Percentiles rank a stretch among this genome's conserved stretches.
Conservation (phyloP, 2,888 invertebrate genomes). For the Yponomeuta malinellus region DNA sequence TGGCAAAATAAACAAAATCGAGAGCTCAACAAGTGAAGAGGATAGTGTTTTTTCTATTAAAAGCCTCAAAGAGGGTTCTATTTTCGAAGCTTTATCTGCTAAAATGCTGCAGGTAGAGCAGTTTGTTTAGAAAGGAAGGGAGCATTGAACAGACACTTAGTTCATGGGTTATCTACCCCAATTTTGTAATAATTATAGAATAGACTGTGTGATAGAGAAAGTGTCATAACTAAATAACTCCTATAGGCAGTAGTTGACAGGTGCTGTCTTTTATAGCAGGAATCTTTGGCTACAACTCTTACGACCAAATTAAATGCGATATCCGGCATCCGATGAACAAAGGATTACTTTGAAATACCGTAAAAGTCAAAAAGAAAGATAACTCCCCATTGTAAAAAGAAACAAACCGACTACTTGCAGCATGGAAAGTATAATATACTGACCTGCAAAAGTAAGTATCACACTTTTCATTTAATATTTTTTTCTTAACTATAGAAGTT, state of each 20-base stretch:
- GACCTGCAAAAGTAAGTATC: too few species aligned
- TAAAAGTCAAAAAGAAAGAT: too few species aligned
- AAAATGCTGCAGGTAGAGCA: conserved; percentile 14
- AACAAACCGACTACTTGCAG: too few species aligned
- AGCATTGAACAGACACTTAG: conserved; percentile 1
- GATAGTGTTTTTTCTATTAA: conserved; percentile 27
- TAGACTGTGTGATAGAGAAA: neutral
- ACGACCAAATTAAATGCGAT: too few species aligned
- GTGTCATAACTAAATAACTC: neutral
- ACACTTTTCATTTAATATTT: too few species aligned
- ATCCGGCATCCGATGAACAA: too few species aligned
- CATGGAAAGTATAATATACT: too few species aligned
- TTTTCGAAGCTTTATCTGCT: conserved; percentile 5
- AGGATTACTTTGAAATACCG: too few species aligned
- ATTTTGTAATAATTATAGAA: neutral
- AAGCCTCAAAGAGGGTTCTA: conserved; percentile 20
- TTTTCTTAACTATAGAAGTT: too few species aligned
- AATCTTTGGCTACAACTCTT: too few species aligned
- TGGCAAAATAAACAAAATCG: conserved; percentile 26
- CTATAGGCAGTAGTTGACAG: neutral
- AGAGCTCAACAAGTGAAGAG: conserved; percentile 26
- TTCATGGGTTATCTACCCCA: conserved; percentile 2
- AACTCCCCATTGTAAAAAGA: too few species aligned
- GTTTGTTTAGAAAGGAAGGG: neutral
- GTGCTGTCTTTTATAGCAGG: neutral